phyloP scores from a whole-genome alignment of 2,888 invertebrate species.

The Microctonus hyperodae region DNA sequence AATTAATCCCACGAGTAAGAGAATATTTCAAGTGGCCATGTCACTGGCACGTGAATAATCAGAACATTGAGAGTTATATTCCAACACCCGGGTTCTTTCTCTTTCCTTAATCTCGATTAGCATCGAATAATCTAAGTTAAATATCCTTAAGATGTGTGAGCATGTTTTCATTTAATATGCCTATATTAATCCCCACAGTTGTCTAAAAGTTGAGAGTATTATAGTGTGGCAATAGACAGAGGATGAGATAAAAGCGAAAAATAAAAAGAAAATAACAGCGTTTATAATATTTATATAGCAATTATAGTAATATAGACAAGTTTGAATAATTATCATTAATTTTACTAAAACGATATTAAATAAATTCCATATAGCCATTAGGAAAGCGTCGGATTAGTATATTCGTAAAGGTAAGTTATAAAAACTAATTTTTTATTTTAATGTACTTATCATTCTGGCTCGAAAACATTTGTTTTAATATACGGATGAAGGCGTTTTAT shows the following conservation, averaged over 20 bases:
- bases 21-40: slow-evolving; percentile 18
- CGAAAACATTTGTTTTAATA: not conserved
- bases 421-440: not conserved
- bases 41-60: slow-evolving; percentile 23
- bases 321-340: not conserved
- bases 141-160: slow-evolving; percentile 4
- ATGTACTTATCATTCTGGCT: not conserved
- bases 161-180: slow-evolving; percentile 20
- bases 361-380: slow-evolving; percentile 6
- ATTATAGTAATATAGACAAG: not conserved
- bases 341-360: slow-evolving; percentile 11
- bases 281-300: too few relatives aligned
- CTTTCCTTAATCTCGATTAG: slow-evolving; percentile 17
- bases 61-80: slow-evolving; percentile 18
- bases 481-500: not conserved
- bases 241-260: slow-evolving; percentile 5
- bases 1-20: slow-evolving; percentile 17
- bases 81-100: not conserved
- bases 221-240: slow-evolving; percentile 4
- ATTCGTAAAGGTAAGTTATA: not conserved
- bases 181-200: slow-evolving; percentile 3
- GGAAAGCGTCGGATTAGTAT: not conserved
- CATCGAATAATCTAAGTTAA: slow-evolving; percentile 9
- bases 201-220: not conserved
- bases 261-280: not conserved